Conservation (phyloP, 2,113 vertebrate species). For the Anhinga anhinga region DNA sequence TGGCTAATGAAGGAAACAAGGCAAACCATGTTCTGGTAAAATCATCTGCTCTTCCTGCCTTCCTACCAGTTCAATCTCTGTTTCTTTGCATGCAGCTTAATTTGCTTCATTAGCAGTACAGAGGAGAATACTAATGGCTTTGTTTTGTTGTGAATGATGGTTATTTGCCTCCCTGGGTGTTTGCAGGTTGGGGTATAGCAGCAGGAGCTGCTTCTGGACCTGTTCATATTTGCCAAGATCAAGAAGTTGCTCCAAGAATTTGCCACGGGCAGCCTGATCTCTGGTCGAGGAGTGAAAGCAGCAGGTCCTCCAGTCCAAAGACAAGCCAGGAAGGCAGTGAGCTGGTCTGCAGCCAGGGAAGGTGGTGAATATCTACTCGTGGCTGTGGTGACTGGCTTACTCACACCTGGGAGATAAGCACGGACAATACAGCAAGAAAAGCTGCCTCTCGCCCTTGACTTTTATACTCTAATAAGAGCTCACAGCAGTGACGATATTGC, state of each 20-base stretch:
- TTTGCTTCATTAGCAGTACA: constrained; percentile 47
- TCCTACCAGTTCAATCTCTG: constrained; percentile 17
- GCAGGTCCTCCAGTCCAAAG: not conserved
- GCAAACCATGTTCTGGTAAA: not conserved
- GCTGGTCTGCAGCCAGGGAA: not conserved
- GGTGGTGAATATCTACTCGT: not conserved
- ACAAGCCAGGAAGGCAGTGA: not conserved
- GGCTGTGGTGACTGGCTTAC: not conserved
- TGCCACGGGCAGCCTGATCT: not conserved
- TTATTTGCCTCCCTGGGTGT: not conserved
- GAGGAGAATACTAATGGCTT: constrained; percentile 37
- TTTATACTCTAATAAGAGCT: constrained; percentile 11
- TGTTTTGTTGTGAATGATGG: not conserved
- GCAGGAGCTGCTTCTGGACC: not conserved
- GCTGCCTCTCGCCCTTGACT: not conserved
- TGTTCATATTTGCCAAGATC: not conserved
- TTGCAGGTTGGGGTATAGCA: not conserved
- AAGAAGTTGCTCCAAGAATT: not conserved
- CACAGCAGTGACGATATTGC: constrained; percentile 47
- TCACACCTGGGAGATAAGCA: constrained; percentile 58
- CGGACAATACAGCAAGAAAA: constrained; percentile 15
- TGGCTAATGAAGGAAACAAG: constrained; percentile 7
- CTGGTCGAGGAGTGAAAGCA: fast-evolving
- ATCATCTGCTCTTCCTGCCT: constrained; percentile 9
- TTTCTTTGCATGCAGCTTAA: constrained; percentile 34